Evolutionary conservation across 2,113 vertebrate species (phyloP).

Genomic region (Mixornis gularis): DNA sequence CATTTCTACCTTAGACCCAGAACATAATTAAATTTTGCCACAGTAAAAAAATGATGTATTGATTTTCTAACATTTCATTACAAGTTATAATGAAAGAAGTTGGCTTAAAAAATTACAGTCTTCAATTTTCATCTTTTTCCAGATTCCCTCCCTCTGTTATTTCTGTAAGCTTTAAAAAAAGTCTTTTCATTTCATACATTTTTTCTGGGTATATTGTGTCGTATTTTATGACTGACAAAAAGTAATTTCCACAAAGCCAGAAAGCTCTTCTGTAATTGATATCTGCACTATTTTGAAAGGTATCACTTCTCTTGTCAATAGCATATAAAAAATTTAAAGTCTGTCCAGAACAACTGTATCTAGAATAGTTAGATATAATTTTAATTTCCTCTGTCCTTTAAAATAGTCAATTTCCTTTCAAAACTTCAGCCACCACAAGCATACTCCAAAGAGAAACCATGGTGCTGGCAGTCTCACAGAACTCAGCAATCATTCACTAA

Average conservation of each 20-base stretch:
- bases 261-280: background rate
- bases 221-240: background rate
- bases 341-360: background rate
- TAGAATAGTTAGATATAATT: background rate
- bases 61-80: slow-evolving; percentile 19
- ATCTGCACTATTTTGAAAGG: background rate
- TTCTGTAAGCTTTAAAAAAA: background rate
- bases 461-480: background rate
- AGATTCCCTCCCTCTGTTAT: background rate
- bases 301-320: background rate
- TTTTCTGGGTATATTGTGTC: background rate
- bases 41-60: background rate
- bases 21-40: background rate
- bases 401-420: background rate
- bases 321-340: background rate
- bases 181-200: background rate
- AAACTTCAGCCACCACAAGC: background rate
- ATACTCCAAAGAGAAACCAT: background rate
- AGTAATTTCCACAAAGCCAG: background rate
- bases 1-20: background rate
- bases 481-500: background rate
- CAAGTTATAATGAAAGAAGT: background rate
- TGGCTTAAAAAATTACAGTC: background rate
- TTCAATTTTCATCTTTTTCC: background rate
- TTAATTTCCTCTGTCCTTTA: background rate